These are phyloP conservation scores for Leucophenga montana DNA, from an alignment of 2,888 invertebrate species.

Conservation along the genomic window DNA sequence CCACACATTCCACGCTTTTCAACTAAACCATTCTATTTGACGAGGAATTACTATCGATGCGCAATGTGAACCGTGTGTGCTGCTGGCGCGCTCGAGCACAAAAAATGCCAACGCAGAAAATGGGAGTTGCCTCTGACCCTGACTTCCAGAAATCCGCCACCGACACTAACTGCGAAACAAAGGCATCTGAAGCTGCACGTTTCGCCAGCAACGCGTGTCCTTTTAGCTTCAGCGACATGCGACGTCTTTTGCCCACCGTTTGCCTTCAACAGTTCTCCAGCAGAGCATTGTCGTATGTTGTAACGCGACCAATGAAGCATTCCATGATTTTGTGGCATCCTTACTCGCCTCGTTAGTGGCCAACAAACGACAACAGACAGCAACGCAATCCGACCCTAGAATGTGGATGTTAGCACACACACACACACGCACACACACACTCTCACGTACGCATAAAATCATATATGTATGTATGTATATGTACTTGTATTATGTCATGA, in stretches of 20 bases:
- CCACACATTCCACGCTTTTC: not conserved
- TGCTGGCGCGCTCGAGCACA: conserved; percentile 57
- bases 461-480: conserved; percentile 29
- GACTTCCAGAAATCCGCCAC: not conserved
- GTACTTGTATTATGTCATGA: conserved; percentile 32
- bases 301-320: conserved; percentile 67
- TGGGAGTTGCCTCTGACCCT: not conserved
- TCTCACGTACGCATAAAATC: not conserved
- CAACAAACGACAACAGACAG: conserved; percentile 61
- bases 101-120: conserved; percentile 57
- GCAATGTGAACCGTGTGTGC: not conserved
- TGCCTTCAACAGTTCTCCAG: conserved; percentile 40
- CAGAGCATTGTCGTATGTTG: conserved; percentile 63
- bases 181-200: not conserved
- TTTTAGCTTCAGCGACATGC: conserved; percentile 21
- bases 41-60: not conserved
- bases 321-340: conserved; percentile 69
- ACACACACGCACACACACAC: not conserved
- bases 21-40: conserved; percentile 1
- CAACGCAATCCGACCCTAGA: too few species aligned
- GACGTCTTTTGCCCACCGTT: conserved; percentile 24
- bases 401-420: conserved; percentile 50
- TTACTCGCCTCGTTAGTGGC: conserved; percentile 68
- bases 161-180: not conserved
- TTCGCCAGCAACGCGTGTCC: conserved; percentile 13